Evolutionary conservation across 2,797 vertebrate genomes (phyloP).

Genomic region (Graptemys geographica): DNA sequence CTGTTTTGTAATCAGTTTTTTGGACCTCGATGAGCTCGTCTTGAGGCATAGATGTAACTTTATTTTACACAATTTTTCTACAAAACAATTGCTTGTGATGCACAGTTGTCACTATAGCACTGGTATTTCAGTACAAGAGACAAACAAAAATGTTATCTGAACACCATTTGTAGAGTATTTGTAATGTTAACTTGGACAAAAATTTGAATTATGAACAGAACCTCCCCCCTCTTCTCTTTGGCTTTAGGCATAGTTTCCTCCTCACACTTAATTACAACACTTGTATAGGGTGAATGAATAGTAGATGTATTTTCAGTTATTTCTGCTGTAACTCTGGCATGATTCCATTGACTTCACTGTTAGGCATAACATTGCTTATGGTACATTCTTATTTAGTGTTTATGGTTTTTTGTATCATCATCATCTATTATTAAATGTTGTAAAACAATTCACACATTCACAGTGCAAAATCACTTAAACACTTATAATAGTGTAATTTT

Average conservation of each 20-base stretch:
- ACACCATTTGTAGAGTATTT: background rate
- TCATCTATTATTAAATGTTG: background rate
- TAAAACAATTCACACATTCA: background rate
- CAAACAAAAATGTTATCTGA: background rate
- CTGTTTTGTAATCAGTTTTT: background rate
- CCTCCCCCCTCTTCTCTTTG: background rate
- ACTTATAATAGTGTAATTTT: background rate
- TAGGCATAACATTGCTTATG: too few relatives aligned
- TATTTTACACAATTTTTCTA: background rate
- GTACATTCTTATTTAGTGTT: background rate
- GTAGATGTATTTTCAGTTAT: background rate
- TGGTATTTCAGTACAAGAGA: background rate
- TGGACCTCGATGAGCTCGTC: background rate
- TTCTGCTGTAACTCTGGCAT: background rate
- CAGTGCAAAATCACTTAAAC: background rate
- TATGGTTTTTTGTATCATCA: background rate
- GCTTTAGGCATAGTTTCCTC: background rate
- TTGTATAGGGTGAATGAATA: background rate
- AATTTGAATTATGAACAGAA: background rate
- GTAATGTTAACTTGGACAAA: too few relatives aligned
- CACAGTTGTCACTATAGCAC: background rate
- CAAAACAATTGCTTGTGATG: background rate
- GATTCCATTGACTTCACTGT: background rate
- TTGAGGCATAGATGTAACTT: background rate
- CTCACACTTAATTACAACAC: background rate